These are phyloP conservation scores for Pterostichus madidus DNA, from an alignment of 2,888 invertebrate genomes.

Conservation along the genomic window DNA sequence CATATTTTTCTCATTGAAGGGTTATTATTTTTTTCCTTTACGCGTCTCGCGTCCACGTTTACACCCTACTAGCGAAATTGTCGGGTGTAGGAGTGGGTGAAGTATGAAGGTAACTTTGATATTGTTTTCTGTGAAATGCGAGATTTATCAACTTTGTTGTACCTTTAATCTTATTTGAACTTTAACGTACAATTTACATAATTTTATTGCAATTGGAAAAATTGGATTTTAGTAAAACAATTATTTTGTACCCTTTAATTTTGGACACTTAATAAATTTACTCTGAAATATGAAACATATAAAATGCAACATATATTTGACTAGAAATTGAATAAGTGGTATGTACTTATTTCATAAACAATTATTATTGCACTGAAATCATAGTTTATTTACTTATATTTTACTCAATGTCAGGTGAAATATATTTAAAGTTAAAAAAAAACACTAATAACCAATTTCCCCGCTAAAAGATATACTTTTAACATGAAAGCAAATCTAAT, in stretches of 20 bases:
- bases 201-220: conserved; percentile 11
- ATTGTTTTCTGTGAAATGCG: conserved; percentile 40
- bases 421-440: no score
- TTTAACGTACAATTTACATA: conserved; percentile 25
- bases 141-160: conserved; percentile 11
- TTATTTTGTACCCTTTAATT: background rate
- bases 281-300: background rate
- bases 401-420: no score
- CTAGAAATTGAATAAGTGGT: no score
- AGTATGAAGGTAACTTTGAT: conserved; percentile 2
- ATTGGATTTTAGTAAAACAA: background rate
- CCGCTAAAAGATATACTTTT: no score
- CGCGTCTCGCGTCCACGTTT: conserved; percentile 39
- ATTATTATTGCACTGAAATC: no score
- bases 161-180: conserved; percentile 33
- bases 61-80: conserved; percentile 31
- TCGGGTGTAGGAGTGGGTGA: background rate
- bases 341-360: no score
- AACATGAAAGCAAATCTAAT: no score
- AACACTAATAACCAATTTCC: no score
- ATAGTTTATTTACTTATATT: no score
- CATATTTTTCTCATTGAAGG: conserved; percentile 62
- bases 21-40: conserved; percentile 55
- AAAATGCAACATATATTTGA: no score
- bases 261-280: background rate